Conservation (phyloP, 2,888 invertebrate species). For the Ophioninae sp. region DNA sequence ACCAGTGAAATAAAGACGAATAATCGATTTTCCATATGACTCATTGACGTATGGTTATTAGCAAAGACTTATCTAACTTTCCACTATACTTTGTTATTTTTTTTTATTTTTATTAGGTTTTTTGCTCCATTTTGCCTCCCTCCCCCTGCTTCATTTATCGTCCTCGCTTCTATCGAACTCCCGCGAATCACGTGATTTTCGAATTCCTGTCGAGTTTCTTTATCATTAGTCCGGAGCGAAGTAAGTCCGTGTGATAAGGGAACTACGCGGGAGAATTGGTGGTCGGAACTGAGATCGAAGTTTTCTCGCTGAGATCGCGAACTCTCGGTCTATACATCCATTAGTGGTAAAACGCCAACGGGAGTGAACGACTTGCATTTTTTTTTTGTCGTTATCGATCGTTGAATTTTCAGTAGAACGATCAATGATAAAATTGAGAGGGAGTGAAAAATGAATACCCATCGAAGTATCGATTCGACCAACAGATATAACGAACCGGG, state of each 20-base stretch:
- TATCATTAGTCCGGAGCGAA: slow-evolving; percentile 46
- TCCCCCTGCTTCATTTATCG: not conserved
- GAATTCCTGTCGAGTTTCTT: slow-evolving; percentile 16
- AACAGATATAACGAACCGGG: slow-evolving; percentile 9
- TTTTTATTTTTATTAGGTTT: too few species aligned
- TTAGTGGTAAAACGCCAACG: slow-evolving; percentile 1
- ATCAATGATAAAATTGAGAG: not conserved
- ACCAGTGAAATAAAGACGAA: too few species aligned
- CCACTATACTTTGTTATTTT: slow-evolving; percentile 1
- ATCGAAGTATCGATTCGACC: slow-evolving; percentile 13
- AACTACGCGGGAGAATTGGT: not conserved
- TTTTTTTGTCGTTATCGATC: not conserved
- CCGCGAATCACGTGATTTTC: slow-evolving; percentile 29
- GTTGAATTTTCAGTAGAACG: not conserved
- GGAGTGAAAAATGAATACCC: not conserved
- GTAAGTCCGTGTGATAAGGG: slow-evolving; percentile 41
- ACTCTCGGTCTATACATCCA: slow-evolving; percentile 1
- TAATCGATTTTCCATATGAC: not conserved
- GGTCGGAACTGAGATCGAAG: slow-evolving; percentile 17
- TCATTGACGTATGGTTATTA: slow-evolving; percentile 32
- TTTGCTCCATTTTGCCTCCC: too few species aligned
- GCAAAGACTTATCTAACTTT: slow-evolving; percentile 39
- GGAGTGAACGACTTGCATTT: not conserved
- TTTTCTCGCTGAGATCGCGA: not conserved
- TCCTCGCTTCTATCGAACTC: slow-evolving; percentile 43